Conservation (phyloP, 2,888 invertebrate genomes). For the Chironomus tentans region DNA sequence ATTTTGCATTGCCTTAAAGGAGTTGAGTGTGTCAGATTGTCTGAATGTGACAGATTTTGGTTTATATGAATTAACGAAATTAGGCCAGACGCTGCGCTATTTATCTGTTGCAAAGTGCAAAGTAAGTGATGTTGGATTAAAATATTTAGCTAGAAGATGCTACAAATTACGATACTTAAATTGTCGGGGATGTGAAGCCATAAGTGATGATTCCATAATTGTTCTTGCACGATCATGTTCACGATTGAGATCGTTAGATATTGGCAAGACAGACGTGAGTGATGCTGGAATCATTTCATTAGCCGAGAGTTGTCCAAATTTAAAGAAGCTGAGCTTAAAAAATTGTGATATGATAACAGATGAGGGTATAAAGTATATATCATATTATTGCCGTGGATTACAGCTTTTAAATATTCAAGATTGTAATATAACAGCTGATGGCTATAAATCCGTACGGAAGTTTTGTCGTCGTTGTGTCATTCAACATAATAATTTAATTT, state of each 20-base stretch:
- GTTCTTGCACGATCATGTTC: conserved; percentile 79
- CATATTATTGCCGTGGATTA: conserved; percentile 80
- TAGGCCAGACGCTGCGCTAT: conserved; percentile 82
- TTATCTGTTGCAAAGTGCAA: conserved; percentile 90
- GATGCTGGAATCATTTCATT: conserved; percentile 79
- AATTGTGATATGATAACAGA: conserved; percentile 89
- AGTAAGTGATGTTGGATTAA: conserved; percentile 81
- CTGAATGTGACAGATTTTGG: conserved; percentile 83
- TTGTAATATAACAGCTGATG: conserved; percentile 80
- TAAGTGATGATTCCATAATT: conserved; percentile 86
- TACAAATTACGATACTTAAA: conserved; percentile 84
- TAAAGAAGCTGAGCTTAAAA: conserved; percentile 80
- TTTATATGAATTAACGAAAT: conserved; percentile 76
- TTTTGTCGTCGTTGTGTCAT: conserved; percentile 89
- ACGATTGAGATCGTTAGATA: conserved; percentile 74
- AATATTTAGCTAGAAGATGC: conserved; percentile 77
- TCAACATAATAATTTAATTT: conserved; percentile 88
- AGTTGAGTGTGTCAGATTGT: conserved; percentile 86
- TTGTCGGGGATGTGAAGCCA: conserved; percentile 84
- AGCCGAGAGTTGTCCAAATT: conserved; percentile 80
- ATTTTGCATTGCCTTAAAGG: conserved; percentile 73
- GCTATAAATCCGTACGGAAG: conserved; percentile 83
- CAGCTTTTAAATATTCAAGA: conserved; percentile 90
- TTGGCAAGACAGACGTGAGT: conserved; percentile 89
- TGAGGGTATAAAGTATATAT: conserved; percentile 76